phyloP scores from a whole-genome alignment of 2,113 vertebrate genomes.

The Melierax canorus region DNA sequence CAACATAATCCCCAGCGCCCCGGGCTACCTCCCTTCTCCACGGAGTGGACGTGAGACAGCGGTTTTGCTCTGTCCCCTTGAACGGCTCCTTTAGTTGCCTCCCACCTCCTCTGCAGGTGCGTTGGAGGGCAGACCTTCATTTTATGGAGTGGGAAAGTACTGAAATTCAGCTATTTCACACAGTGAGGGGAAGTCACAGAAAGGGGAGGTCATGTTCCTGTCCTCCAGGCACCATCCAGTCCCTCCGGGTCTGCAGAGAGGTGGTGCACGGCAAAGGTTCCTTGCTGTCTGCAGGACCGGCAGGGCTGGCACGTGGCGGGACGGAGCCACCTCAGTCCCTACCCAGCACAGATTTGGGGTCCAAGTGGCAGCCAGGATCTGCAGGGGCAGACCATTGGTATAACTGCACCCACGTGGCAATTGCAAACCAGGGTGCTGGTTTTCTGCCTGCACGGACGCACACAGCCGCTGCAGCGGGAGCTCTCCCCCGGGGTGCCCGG shows the following conservation, averaged over 20 bases:
- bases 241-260: background rate
- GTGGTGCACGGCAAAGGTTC: accelerated
- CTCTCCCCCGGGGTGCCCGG: accelerated
- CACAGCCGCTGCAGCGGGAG: background rate
- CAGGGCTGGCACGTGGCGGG: accelerated
- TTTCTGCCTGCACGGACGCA: accelerated
- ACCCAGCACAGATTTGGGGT: background rate
- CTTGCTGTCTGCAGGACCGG: background rate
- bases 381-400: background rate
- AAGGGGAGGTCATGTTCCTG: accelerated
- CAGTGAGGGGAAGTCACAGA: background rate
- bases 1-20: too few species aligned
- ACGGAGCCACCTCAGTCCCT: accelerated
- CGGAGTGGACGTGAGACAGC: accelerated
- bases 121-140: background rate
- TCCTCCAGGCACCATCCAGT: background rate
- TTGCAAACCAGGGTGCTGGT: background rate
- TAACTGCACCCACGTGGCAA: background rate
- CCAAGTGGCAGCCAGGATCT: background rate
- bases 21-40: accelerated
- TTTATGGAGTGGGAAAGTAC: background rate
- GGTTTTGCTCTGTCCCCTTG: background rate
- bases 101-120: background rate
- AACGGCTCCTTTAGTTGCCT: background rate
- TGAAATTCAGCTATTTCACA: background rate